Conservation (phyloP, 2,113 vertebrate species). For the Alethe castanea region DNA sequence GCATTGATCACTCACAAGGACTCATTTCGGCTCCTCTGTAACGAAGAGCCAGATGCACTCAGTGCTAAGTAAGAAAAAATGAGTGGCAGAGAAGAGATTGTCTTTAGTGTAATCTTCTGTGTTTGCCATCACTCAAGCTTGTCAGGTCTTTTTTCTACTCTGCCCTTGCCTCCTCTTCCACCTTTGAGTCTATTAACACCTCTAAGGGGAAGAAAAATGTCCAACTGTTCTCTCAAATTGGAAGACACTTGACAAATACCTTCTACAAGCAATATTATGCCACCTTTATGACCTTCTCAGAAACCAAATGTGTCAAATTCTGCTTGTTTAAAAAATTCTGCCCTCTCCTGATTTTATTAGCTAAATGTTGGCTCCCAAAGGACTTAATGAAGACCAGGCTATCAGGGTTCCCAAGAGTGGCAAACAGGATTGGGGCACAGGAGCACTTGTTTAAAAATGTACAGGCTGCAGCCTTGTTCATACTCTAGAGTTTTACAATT, state of each 20-base stretch:
- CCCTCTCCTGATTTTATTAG: background rate
- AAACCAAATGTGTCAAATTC: background rate
- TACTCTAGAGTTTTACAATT: background rate
- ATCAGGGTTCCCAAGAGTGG: background rate
- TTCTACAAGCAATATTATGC: background rate
- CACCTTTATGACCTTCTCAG: background rate
- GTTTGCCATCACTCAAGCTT: background rate
- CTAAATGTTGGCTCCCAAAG: background rate
- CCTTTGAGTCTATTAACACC: slow-evolving; percentile 19
- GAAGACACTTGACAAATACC: background rate
- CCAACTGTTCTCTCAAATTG: background rate
- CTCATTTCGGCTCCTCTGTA: background rate
- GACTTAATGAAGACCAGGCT: background rate
- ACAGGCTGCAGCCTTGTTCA: background rate
- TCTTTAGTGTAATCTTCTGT: background rate
- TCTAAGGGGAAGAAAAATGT: background rate
- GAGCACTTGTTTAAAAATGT: background rate
- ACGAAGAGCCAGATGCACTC: background rate
- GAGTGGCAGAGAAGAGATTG: background rate
- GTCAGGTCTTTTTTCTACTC: background rate
- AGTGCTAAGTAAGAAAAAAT: background rate
- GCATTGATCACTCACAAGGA: background rate
- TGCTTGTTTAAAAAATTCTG: background rate
- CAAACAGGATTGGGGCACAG: background rate
- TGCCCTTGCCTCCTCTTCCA: background rate